These are phyloP conservation scores for Gadus macrocephalus DNA, from an alignment of 2,113 vertebrate species.

Conservation along the genomic window DNA sequence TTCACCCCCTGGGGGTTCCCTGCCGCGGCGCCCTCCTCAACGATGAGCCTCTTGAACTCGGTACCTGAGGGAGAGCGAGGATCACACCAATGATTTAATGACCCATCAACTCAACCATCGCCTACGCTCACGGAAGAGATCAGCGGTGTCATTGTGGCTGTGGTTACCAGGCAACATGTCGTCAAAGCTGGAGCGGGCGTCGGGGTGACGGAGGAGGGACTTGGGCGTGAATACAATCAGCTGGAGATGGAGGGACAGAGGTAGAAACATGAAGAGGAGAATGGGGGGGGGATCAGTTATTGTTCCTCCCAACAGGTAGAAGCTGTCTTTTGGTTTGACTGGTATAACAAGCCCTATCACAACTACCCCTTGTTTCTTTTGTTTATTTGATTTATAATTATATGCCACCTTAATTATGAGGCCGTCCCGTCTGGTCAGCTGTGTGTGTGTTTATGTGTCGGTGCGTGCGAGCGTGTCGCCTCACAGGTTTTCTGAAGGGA, in stretches of 20 bases:
- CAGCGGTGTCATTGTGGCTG: too few species aligned
- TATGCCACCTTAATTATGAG: too few species aligned
- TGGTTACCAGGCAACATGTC: constrained; percentile 86
- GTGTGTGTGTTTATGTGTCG: too few species aligned
- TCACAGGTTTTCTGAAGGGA: constrained; percentile 96
- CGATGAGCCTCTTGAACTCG: constrained; percentile 89
- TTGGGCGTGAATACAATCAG: constrained; percentile 97
- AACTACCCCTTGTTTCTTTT: too few species aligned
- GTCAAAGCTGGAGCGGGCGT: constrained; percentile 89
- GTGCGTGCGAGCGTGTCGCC: constrained; percentile 17
- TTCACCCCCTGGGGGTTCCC: constrained; percentile 78
- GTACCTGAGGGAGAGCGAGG: constrained; percentile 70
- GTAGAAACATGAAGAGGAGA: background rate
- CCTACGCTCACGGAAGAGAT: too few species aligned
- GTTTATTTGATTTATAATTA: too few species aligned
- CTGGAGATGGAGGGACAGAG: constrained; percentile 63
- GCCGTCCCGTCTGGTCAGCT: too few species aligned
- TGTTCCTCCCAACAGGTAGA: too few species aligned
- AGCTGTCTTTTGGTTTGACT: background rate
- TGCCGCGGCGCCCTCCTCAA: constrained; percentile 70
- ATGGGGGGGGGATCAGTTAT: background rate
- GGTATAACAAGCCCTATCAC: background rate
- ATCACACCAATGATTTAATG: too few species aligned
- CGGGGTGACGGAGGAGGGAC: constrained; percentile 92
- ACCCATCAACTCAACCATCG: too few species aligned